Evolutionary conservation across 2,113 vertebrate genomes (phyloP).

Genomic region (Oryzias woworae): DNA sequence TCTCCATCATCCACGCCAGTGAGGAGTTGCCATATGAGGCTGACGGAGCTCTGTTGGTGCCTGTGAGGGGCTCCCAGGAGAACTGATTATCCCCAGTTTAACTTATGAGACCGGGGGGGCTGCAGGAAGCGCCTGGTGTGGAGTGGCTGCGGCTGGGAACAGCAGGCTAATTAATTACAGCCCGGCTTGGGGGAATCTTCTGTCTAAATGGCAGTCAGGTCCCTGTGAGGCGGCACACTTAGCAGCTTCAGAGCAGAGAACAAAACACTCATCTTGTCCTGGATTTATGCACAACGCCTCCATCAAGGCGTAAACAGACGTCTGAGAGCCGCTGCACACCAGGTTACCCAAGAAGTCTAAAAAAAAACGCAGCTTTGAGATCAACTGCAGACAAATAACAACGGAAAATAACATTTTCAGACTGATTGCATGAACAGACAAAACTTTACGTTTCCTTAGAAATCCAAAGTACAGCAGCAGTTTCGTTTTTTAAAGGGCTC

Average conservation of each 20-base stretch:
- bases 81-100: slow-evolving; percentile 74
- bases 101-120: slow-evolving; percentile 37
- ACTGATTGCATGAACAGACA: too few relatives aligned
- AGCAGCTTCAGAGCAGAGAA: slow-evolving; percentile 9
- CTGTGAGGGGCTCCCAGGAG: slow-evolving; percentile 68
- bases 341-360: too few relatives aligned
- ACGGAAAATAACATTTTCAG: too few relatives aligned
- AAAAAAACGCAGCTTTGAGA: too few relatives aligned
- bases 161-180: slow-evolving; percentile 87
- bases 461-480: too few relatives aligned
- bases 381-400: too few relatives aligned
- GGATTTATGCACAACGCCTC: too few relatives aligned
- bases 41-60: slow-evolving; percentile 1
- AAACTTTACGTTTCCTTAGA: too few relatives aligned
- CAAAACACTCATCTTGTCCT: too few relatives aligned
- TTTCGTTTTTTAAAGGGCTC: too few relatives aligned
- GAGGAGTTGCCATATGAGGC: slow-evolving; percentile 21
- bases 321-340: too few relatives aligned
- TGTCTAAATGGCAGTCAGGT: slow-evolving; percentile 75
- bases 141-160: slow-evolving; percentile 62
- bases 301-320: too few relatives aligned
- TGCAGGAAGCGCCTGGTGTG: slow-evolving; percentile 49
- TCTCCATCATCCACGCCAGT: slow-evolving; percentile 39
- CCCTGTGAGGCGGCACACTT: slow-evolving; percentile 62
- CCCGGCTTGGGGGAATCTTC: slow-evolving; percentile 82